Evolutionary conservation across 2,113 vertebrate species (phyloP).

Genomic region (Sisor rabdophorus): DNA sequence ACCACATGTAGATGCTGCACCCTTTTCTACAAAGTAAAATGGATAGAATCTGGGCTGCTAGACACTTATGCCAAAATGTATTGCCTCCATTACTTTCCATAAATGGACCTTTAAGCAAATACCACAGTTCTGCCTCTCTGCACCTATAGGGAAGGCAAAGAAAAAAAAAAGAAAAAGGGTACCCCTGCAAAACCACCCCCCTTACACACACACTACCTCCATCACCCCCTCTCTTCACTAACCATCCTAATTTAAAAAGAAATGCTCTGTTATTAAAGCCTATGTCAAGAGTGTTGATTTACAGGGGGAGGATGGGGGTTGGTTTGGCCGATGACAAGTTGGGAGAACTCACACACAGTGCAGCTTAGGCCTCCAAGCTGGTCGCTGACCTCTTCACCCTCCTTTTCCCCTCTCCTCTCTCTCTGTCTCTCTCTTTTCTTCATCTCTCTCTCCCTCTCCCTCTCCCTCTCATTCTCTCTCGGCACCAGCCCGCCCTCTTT

Average conservation of each 20-base stretch:
- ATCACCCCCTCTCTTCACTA: constrained; percentile 16
- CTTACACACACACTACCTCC: not conserved
- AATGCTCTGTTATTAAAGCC: constrained; percentile 77
- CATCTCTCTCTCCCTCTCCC: constrained; percentile 62
- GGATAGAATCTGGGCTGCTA: constrained; percentile 12
- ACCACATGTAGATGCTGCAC: constrained; percentile 22
- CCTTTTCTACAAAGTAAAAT: constrained; percentile 24
- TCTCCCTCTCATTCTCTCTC: constrained; percentile 65
- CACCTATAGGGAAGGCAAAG: constrained; percentile 14
- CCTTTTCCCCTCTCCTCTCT: constrained; percentile 66
- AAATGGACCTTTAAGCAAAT: constrained; percentile 42
- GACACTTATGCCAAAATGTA: constrained; percentile 34
- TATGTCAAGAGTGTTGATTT: constrained; percentile 78
- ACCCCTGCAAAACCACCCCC: constrained; percentile 6
- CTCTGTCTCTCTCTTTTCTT: constrained; percentile 56
- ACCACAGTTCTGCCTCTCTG: constrained; percentile 25
- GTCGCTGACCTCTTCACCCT: constrained; percentile 73
- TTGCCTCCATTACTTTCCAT: constrained; percentile 45
- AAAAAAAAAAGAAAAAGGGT: constrained; percentile 17
- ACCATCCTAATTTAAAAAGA: constrained; percentile 73
- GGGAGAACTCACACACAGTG: constrained; percentile 71
- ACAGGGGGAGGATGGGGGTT: constrained; percentile 56
- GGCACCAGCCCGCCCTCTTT: constrained; percentile 47
- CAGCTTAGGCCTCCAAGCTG: constrained; percentile 71
- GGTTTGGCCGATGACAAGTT: constrained; percentile 71